Conservation (phyloP, 2,888 invertebrate genomes). For the Labia minor region DNA sequence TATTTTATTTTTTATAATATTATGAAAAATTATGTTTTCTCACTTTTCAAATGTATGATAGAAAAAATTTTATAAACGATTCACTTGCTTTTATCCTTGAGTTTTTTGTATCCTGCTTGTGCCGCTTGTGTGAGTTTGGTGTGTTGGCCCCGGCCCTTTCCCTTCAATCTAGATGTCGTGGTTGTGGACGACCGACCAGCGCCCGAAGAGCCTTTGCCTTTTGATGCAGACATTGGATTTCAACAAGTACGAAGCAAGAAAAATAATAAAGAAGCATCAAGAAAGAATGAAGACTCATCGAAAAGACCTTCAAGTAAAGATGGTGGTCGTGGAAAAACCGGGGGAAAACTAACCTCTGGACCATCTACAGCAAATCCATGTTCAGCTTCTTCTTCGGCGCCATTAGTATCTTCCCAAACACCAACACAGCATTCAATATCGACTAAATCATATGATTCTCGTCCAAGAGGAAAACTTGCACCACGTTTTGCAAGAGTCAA, state of each 20-base stretch:
- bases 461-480: constrained; percentile 51
- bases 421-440: constrained; percentile 29
- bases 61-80: background rate
- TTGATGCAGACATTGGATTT: constrained; percentile 52
- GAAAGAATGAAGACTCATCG: constrained; percentile 33
- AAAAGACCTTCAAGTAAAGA: constrained; percentile 31
- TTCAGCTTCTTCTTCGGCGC: constrained; percentile 30
- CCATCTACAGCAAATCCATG: constrained; percentile 28
- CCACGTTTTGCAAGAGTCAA: constrained; percentile 69
- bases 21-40: too few relatives aligned
- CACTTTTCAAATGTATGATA: too few relatives aligned
- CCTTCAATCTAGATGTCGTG: constrained; percentile 37
- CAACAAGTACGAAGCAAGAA: constrained; percentile 78
- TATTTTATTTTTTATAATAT: too few relatives aligned
- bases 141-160: constrained; percentile 27
- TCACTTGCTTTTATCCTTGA: constrained; percentile 14
- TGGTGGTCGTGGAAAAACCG: constrained; percentile 28
- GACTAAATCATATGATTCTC: constrained; percentile 27
- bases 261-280: constrained; percentile 45
- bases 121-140: constrained; percentile 27
- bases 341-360: constrained; percentile 30
- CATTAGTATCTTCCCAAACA: constrained; percentile 33
- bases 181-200: constrained; percentile 42
- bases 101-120: constrained; percentile 15
- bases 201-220: constrained; percentile 33